These are phyloP conservation scores for Dryocosmus kuriphilus DNA, from an alignment of 2,888 invertebrate genomes.

Conservation along the genomic window DNA sequence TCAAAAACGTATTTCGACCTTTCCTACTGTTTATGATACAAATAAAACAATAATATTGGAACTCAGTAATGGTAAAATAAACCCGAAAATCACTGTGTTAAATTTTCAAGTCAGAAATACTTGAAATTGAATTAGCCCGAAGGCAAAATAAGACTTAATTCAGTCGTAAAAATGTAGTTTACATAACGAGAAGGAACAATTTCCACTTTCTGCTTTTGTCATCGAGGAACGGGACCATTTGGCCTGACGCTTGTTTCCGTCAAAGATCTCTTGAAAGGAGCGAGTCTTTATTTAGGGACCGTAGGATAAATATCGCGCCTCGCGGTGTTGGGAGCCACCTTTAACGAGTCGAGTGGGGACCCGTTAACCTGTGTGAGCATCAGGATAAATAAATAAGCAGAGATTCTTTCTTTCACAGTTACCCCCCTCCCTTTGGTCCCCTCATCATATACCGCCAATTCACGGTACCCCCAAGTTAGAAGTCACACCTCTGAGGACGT, in stretches of 20 bases:
- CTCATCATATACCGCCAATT: slow-evolving; percentile 40
- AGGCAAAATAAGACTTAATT: neutral
- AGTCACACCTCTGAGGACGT: slow-evolving; percentile 35
- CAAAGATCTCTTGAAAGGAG: slow-evolving; percentile 47
- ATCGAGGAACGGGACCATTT: slow-evolving; percentile 36
- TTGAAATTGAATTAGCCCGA: neutral
- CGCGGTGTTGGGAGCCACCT: slow-evolving; percentile 49
- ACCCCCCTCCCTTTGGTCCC: slow-evolving; percentile 37
- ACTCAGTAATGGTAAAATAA: neutral
- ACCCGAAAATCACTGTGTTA: neutral
- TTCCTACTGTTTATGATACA: no score
- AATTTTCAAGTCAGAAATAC: neutral
- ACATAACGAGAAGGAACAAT: neutral
- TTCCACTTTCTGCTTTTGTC: slow-evolving; percentile 44
- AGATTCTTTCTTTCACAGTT: slow-evolving; percentile 61
- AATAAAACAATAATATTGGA: neutral
- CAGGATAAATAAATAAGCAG: slow-evolving; percentile 72
- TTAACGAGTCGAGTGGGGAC: slow-evolving; percentile 60
- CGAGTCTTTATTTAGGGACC: slow-evolving; percentile 64
- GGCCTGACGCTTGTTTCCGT: slow-evolving; percentile 44
- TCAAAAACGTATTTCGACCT: no score
- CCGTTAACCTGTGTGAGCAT: slow-evolving; percentile 48
- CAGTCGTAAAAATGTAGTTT: neutral
- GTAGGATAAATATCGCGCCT: slow-evolving; percentile 65
- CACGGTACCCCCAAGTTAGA: slow-evolving; percentile 6